phyloP scores from a whole-genome alignment of 2,797 vertebrate genomes.

The Acipenser ruthenus region DNA sequence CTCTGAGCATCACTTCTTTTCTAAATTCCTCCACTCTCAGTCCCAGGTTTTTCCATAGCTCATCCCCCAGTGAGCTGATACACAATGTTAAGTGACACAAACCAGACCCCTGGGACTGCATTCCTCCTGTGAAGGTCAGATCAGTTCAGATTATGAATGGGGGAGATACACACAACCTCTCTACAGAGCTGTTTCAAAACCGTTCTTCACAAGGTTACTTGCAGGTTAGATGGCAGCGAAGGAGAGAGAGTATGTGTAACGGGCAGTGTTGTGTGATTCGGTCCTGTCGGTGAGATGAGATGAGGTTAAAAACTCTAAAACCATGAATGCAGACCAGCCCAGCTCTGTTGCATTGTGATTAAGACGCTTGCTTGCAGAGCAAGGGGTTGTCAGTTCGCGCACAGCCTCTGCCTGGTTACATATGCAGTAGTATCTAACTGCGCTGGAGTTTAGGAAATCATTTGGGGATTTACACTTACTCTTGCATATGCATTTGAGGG shows the following conservation, averaged over 20 bases:
- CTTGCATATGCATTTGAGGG: background rate
- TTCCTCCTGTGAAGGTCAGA: conserved; percentile 17
- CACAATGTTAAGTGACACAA: conserved; percentile 10
- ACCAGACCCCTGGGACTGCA: conserved; percentile 6
- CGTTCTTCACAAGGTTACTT: background rate
- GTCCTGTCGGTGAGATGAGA: no score
- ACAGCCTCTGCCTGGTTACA: no score
- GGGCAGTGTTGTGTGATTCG: background rate
- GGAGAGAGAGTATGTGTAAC: background rate
- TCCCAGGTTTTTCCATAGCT: background rate
- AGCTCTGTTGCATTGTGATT: no score
- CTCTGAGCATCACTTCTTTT: background rate
- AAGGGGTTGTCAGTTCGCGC: no score
- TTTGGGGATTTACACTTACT: background rate
- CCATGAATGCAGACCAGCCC: no score
- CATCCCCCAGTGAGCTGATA: no score
- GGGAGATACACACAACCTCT: background rate
- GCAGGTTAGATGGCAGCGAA: background rate
- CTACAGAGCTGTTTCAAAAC: background rate
- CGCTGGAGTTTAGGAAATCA: background rate
- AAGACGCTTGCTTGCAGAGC: no score
- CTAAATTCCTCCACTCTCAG: background rate
- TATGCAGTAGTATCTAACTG: background rate
- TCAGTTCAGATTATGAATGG: background rate
- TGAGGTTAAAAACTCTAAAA: no score